Conservation (phyloP, 2,888 invertebrate genomes). For the Melitaea athalia region DNA sequence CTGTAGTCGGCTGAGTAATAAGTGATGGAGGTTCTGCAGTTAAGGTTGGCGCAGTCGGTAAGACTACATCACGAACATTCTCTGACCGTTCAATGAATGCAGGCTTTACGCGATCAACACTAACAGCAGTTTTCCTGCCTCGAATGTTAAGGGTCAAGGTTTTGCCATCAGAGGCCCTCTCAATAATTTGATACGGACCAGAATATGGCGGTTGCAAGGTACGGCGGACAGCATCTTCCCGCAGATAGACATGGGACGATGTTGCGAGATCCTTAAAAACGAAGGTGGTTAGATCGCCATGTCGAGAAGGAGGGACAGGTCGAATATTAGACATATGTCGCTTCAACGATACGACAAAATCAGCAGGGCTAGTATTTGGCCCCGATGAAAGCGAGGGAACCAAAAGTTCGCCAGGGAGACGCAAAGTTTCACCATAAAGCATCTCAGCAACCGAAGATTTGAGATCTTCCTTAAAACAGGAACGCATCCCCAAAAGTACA, state of each 20-base stretch:
- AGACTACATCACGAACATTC: too few species aligned
- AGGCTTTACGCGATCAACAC: not conserved
- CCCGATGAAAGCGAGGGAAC: not conserved
- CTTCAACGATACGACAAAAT: not conserved
- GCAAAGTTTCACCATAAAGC: conserved; percentile 33
- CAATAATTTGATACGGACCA: conserved; percentile 23
- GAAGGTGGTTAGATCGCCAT: conserved; percentile 12
- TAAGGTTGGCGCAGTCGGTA: too few species aligned
- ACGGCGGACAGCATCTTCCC: conserved; percentile 30
- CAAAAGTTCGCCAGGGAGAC: conserved; percentile 34
- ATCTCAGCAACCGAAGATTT: conserved; percentile 29
- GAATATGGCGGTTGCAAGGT: conserved; percentile 32
- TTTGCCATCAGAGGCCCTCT: conserved; percentile 20
- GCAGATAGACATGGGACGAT: conserved; percentile 20
- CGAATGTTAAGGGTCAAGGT: conserved; percentile 20
- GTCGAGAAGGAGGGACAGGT: conserved; percentile 22
- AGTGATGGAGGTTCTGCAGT: not conserved
- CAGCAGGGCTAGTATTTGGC: not conserved
- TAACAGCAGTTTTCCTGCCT: conserved; percentile 14
- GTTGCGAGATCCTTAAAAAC: conserved; percentile 21
- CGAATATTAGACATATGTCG: conserved; percentile 9
- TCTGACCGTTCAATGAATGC: conserved; percentile 1
- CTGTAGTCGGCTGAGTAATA: too few species aligned
- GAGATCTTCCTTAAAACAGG: conserved; percentile 35
- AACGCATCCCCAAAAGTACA: conserved; percentile 34